Evolutionary conservation across 1,140 invertebrate genomes (phyloP), one percentile per base, ranked within the genome.

Genomic region (Whitmania pigra): DNA sequence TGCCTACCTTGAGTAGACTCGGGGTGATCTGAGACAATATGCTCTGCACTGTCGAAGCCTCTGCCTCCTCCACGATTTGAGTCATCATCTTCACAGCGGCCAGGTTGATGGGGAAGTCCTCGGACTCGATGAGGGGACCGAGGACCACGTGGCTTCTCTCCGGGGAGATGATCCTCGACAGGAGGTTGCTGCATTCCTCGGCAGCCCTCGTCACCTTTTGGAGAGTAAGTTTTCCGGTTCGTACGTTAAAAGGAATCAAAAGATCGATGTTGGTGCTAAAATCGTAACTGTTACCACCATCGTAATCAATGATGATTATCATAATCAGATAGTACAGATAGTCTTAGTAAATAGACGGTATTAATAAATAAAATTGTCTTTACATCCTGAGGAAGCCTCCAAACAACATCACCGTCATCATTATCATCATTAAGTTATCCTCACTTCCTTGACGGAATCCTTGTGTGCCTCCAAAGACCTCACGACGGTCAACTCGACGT

Each of bases 81-180:
- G 89, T 90, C 69, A 95, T 85, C 85, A 94, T 91, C 85, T 96
- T 96, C 31, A 97, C 89, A 66, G 92, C 92, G 75, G 90, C 92
- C 78, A 93, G 86, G 78, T 92, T 92, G 73, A 89, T 86, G 0
- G 93, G 92, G 83, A 87, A 92, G 36, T 89, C 87, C 77, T 88
- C 89, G 9, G 91, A 92, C 29, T 88, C 87, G 74, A 95, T 92
- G 72, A 95, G 87, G 2, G 92, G 90, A 75, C 88, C 88, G 2
- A 89, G 80, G 40, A 89, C 83, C 68, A 86, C 83, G 40, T 89
- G 85, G 73, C 88, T 86, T 71, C 86, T 83, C 75, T 88, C 86
- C 0, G 89, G 84, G 29, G 89, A 88, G 73, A 93, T 80, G 67
- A 88, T 86, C 36, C 84, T 84, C 2, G 89, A 89, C 68, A 92